A percentile compares a stretch with the other conserved stretches of the same genome.
These are phyloP conservation scores for Manis pentadactyla DNA, from an alignment of 2,797 vertebrate genomes.

Conservation along the genomic window DNA sequence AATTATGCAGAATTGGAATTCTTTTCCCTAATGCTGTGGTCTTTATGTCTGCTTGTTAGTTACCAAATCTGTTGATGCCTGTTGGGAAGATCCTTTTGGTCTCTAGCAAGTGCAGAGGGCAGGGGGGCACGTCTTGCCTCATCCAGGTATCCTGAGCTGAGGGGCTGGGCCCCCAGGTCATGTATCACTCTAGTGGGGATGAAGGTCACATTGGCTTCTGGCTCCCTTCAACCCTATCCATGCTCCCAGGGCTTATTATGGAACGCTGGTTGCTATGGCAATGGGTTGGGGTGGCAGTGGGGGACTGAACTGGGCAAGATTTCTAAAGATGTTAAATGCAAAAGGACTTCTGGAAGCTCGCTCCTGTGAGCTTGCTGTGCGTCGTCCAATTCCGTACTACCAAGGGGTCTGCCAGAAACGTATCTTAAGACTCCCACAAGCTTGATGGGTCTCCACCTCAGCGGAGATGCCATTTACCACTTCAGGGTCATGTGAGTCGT, in stretches of 20 bases:
- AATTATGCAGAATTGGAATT: no score
- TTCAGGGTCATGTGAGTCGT: rapidly evolving
- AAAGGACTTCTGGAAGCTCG: background rate
- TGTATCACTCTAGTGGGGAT: background rate
- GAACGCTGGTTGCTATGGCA: background rate
- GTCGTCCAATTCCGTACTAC: background rate
- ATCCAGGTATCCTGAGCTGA: background rate
- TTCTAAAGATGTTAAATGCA: background rate
- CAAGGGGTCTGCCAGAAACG: background rate
- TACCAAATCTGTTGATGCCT: rapidly evolving
- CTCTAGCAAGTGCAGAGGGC: background rate
- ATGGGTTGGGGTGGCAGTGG: rapidly evolving
- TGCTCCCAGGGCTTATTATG: background rate
- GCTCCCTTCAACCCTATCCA: no score
- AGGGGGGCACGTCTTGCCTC: rapidly evolving
- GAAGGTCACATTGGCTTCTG: background rate
- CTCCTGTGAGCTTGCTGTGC: background rate
- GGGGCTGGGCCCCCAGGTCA: background rate
- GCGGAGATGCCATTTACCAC: rapidly evolving
- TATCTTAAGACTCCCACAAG: background rate
- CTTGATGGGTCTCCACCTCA: background rate
- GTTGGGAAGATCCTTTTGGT: background rate
- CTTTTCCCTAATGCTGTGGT: background rate
- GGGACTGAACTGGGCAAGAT: background rate
- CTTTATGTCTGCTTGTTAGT: background rate